These are phyloP conservation scores for Cosmorhoe ocellata DNA, from an alignment of 2,888 invertebrate genomes.

Conservation along the genomic window DNA sequence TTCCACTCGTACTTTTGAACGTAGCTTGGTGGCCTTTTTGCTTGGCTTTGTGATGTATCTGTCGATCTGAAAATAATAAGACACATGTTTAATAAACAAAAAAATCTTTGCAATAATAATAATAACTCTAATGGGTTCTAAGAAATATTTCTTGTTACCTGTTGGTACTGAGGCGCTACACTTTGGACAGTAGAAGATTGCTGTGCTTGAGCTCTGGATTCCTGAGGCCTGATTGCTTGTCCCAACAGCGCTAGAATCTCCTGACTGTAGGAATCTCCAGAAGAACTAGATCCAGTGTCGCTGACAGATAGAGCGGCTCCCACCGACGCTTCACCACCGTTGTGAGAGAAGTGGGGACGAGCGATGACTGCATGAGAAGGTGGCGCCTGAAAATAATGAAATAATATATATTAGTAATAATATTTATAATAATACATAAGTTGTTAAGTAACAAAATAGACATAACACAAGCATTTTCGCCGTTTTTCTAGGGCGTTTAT, in stretches of 20 bases:
- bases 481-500: too few relatives aligned
- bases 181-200: slow-evolving; percentile 54
- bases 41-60: slow-evolving; percentile 68
- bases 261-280: slow-evolving; percentile 54
- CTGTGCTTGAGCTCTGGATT: slow-evolving; percentile 52
- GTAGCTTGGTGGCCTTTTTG: slow-evolving; percentile 69
- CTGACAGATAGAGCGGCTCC: slow-evolving; percentile 75
- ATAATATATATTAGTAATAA: not conserved
- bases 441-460: too few relatives aligned
- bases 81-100: not conserved
- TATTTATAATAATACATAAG: too few relatives aligned
- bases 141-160: slow-evolving; percentile 45
- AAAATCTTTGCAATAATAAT: too few relatives aligned
- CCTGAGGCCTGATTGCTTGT: slow-evolving; percentile 57
- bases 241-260: slow-evolving; percentile 64
- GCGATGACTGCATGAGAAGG: slow-evolving; percentile 74
- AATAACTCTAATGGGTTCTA: too few relatives aligned
- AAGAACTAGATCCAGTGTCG: slow-evolving; percentile 55
- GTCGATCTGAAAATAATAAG: slow-evolving; percentile 61
- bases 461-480: too few relatives aligned
- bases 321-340: slow-evolving; percentile 75
- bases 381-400: slow-evolving; percentile 51
- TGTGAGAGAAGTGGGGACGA: slow-evolving; percentile 65
- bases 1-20: slow-evolving; percentile 58
- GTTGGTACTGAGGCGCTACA: slow-evolving; percentile 60